Percentiles rank a stretch among this genome's conserved stretches.
phyloP scores from a whole-genome alignment of 1,140 invertebrate species.

The Matsumurasca onukii region DNA sequence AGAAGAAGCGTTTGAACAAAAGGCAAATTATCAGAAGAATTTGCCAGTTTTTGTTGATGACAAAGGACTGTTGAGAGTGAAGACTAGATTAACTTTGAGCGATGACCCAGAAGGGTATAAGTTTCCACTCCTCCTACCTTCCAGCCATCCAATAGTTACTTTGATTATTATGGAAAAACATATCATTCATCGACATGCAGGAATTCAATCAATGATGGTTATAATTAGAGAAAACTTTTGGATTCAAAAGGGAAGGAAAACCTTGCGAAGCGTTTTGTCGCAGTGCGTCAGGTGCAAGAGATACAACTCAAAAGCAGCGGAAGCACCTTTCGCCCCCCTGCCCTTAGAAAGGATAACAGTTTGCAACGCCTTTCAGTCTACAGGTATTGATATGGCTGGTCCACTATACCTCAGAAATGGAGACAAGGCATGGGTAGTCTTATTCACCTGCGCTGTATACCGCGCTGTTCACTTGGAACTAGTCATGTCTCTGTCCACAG shows the following conservation, averaged over 20 bases:
- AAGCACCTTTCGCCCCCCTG: not conserved
- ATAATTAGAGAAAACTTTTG: too few relatives aligned
- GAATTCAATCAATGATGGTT: too few relatives aligned
- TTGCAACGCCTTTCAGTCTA: constrained; percentile 1
- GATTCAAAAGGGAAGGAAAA: too few relatives aligned
- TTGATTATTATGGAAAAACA: too few relatives aligned
- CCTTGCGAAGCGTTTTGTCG: not conserved
- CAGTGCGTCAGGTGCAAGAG: not conserved
- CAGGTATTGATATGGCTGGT: too few relatives aligned
- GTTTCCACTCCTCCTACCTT: not conserved
- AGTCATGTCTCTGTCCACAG: too few relatives aligned
- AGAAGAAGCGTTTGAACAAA: not conserved
- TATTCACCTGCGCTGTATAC: too few relatives aligned
- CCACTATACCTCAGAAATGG: too few relatives aligned
- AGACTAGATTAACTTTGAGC: not conserved
- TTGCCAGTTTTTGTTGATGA: not conserved
- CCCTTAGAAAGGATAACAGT: not conserved
- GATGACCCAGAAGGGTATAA: not conserved
- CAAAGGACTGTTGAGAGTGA: not conserved
- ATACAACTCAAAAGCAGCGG: not conserved
- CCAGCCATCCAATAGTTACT: not conserved
- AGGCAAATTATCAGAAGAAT: too few relatives aligned
- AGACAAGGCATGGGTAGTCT: too few relatives aligned
- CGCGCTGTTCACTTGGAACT: too few relatives aligned
- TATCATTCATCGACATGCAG: too few relatives aligned